Percentiles rank a stretch among this genome's conserved stretches.
phyloP scores from a whole-genome alignment of 1,140 invertebrate genomes.

The Heliconius eleuchia region DNA sequence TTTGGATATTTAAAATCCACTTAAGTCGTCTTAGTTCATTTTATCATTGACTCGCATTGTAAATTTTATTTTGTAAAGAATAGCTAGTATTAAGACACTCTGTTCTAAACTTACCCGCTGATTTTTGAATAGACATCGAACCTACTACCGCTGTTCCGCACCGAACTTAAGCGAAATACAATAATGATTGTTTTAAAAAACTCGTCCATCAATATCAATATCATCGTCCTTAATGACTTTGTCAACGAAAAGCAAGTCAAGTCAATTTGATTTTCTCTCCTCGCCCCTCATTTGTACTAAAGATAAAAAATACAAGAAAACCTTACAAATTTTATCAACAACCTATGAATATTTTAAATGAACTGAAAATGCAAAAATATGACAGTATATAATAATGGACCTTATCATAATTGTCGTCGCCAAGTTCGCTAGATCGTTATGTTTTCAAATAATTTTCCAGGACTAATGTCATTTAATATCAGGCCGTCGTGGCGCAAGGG shows the following conservation, averaged over 20 bases:
- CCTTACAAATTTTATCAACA: neutral
- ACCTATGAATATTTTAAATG: conserved; percentile 10
- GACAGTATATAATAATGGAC: neutral
- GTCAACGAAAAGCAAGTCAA: neutral
- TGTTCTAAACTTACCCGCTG: too few species aligned
- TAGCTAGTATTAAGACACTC: too few species aligned
- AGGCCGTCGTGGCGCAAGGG: too few species aligned
- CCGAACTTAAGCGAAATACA: too few species aligned
- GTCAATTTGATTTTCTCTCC: neutral
- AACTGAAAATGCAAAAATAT: neutral
- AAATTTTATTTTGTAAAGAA: too few species aligned
- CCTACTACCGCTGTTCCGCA: too few species aligned
- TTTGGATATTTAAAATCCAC: neutral
- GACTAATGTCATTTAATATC: neutral
- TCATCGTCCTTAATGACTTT: too few species aligned
- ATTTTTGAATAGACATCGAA: too few species aligned
- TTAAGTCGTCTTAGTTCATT: too few species aligned
- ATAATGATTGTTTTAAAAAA: too few species aligned
- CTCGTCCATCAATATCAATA: too few species aligned
- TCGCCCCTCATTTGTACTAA: neutral
- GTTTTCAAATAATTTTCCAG: neutral
- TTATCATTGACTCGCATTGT: too few species aligned
- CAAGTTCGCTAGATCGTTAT: neutral
- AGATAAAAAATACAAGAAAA: neutral
- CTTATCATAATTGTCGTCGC: conserved; percentile 18